phyloP scores from a whole-genome alignment of 2,797 vertebrate genomes.

The Crocidura indochinensis region DNA sequence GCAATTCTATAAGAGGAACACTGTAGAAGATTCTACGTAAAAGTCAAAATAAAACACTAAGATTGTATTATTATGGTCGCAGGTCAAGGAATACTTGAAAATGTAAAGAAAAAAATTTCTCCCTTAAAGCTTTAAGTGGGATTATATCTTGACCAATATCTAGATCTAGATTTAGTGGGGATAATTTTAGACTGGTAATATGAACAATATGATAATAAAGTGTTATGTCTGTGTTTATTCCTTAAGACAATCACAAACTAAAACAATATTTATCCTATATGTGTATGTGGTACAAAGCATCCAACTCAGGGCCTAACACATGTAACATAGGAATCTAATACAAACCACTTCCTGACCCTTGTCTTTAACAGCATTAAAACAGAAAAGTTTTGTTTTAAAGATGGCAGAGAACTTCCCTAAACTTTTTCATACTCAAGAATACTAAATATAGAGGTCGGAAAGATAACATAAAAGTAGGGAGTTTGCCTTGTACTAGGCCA shows the following conservation, averaged over 20 bases:
- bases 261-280: not conserved
- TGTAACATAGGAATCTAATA: no score
- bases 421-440: not conserved
- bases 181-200: not conserved
- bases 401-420: not conserved
- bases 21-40: not conserved
- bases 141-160: not conserved
- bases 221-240: slow-evolving; percentile 1
- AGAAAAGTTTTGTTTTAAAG: not conserved
- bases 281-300: no score
- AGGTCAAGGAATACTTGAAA: not conserved
- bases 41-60: not conserved
- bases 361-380: not conserved
- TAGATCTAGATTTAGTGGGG: not conserved
- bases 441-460: no score
- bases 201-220: not conserved
- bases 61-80: not conserved
- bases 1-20: not conserved
- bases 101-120: not conserved
- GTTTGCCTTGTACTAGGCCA: no score
- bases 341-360: no score
- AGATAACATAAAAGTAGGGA: no score
- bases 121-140: not conserved
- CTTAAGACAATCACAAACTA: not conserved
- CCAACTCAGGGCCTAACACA: no score